These are phyloP conservation scores for Chlorodrepanis virens DNA, from an alignment of 2,113 vertebrate genomes.

Conservation along the genomic window DNA sequence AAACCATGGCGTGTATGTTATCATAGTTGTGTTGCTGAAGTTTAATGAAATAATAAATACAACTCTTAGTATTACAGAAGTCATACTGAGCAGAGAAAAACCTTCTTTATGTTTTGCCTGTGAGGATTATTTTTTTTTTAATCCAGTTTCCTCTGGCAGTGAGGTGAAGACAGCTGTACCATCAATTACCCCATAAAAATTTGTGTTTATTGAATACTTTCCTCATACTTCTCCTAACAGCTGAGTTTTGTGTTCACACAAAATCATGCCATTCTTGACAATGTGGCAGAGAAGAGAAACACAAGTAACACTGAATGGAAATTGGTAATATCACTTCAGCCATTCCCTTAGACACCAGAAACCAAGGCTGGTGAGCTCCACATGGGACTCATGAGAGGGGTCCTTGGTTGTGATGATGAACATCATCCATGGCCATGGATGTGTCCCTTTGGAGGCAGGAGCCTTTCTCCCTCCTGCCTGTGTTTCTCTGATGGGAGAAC, in stretches of 20 bases:
- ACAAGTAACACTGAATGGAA: background rate
- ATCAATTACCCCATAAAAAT: background rate
- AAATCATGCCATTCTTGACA: background rate
- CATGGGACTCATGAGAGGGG: background rate
- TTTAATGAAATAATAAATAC: conserved; percentile 22
- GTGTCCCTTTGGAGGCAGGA: background rate
- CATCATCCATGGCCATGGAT: no score
- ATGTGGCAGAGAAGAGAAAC: background rate
- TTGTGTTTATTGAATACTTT: background rate
- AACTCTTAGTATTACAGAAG: background rate
- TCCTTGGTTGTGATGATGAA: rapidly evolving
- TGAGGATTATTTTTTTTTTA: background rate
- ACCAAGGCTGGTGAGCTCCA: background rate
- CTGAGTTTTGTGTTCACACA: background rate
- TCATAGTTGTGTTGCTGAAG: background rate
- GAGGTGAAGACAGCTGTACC: background rate
- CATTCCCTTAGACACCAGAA: background rate
- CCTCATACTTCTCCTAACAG: background rate
- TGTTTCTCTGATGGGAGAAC: background rate
- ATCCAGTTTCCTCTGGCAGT: background rate
- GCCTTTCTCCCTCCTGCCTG: background rate
- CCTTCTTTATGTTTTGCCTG: background rate
- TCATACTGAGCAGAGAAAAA: background rate
- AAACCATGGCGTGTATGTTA: background rate
- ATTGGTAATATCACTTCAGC: background rate